These are phyloP conservation scores for Ophion costatus DNA, from an alignment of 2,888 invertebrate genomes.

Conservation along the genomic window DNA sequence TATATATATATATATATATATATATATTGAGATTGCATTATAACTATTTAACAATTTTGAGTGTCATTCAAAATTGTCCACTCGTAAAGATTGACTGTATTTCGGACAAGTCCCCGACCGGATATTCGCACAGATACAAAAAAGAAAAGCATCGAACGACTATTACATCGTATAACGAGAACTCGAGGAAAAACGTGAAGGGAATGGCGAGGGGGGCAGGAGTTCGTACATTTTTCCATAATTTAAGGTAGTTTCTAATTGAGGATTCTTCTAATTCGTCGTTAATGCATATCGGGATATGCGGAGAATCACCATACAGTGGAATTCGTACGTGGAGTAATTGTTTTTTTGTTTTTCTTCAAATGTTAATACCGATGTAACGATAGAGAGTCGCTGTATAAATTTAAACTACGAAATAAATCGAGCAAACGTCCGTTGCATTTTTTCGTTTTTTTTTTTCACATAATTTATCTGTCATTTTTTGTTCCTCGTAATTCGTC, in stretches of 20 bases:
- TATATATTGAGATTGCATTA: constrained; percentile 50
- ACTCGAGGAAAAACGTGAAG: constrained; percentile 33
- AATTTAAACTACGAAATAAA: constrained; percentile 46
- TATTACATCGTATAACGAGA: constrained; percentile 64
- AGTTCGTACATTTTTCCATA: constrained; percentile 59
- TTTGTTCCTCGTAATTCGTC: neutral
- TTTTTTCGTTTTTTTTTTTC: neutral
- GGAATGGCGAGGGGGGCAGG: constrained; percentile 25
- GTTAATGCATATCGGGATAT: constrained; percentile 63
- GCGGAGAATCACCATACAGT: constrained; percentile 59
- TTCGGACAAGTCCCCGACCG: constrained; percentile 40
- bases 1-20: constrained; percentile 32
- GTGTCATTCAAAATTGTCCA: constrained; percentile 63
- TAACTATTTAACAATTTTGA: constrained; percentile 65
- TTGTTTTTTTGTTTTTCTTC: constrained; percentile 21
- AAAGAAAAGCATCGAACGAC: constrained; percentile 62
- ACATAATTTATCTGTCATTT: neutral
- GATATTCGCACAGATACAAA: constrained; percentile 67
- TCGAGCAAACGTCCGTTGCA: constrained; percentile 35
- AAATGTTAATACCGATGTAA: constrained; percentile 51
- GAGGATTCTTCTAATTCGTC: constrained; percentile 58
- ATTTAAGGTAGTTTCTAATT: constrained; percentile 35
- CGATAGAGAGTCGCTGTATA: constrained; percentile 51
- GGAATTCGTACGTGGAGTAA: constrained; percentile 56
- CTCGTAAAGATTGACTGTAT: constrained; percentile 38